These are phyloP conservation scores for Rhipidura dahli DNA, from an alignment of 2,113 vertebrate genomes.

Conservation along the genomic window DNA sequence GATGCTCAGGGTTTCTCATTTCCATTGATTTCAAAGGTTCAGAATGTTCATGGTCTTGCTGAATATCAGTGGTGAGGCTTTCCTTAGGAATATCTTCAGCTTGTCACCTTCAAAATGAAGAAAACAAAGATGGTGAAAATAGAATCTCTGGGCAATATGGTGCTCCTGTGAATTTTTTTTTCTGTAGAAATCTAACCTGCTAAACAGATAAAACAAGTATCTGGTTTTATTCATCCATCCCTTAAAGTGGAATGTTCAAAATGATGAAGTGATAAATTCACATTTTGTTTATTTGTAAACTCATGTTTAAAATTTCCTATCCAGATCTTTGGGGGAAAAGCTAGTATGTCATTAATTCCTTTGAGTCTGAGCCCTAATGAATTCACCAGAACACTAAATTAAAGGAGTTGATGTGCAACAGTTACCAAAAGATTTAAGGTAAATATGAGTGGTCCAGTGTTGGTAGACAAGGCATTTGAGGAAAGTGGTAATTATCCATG, in stretches of 20 bases:
- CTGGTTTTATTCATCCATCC: background rate
- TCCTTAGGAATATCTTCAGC: background rate
- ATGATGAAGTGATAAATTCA: background rate
- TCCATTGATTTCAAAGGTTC: background rate
- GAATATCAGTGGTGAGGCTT: background rate
- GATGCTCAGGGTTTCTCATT: background rate
- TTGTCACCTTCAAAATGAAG: background rate
- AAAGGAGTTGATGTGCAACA: background rate
- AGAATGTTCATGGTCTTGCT: background rate
- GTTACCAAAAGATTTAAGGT: background rate
- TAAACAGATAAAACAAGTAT: background rate
- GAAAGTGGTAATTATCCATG: background rate
- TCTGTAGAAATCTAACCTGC: background rate
- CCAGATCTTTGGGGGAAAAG: background rate
- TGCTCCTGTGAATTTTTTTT: background rate
- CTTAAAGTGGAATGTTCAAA: background rate
- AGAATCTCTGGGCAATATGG: background rate
- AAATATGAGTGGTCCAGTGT: background rate
- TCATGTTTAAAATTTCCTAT: background rate
- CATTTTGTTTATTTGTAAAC: background rate
- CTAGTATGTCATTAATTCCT: background rate
- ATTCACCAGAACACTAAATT: background rate
- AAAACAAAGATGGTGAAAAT: background rate
- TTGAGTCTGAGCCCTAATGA: background rate
- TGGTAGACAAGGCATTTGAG: background rate